Evolutionary conservation across 2,797 vertebrate species (phyloP).

Genomic region (Acrocephalus scirpaceus): DNA sequence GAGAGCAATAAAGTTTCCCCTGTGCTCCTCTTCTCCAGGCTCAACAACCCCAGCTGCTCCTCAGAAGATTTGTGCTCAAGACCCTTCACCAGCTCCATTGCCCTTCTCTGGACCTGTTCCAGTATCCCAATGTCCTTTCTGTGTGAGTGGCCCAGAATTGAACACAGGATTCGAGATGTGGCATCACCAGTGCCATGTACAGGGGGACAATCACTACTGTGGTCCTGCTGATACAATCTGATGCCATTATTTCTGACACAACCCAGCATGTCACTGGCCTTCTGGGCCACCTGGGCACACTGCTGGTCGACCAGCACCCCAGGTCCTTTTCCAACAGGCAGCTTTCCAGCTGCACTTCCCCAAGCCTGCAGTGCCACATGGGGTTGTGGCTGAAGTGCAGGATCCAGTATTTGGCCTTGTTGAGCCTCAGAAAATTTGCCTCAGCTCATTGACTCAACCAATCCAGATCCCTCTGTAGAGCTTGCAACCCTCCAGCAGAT

Average conservation of each 20-base stretch:
- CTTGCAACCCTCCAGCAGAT: background rate
- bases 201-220: background rate
- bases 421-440: background rate
- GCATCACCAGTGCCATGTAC: background rate
- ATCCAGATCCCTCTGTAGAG: background rate
- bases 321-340: background rate
- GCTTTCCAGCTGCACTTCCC: background rate
- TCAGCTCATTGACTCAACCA: background rate
- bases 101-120: background rate
- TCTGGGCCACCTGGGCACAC: background rate
- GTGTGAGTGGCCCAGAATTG: background rate
- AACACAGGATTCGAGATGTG: rapidly evolving
- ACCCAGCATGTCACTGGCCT: background rate
- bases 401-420: background rate
- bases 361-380: background rate
- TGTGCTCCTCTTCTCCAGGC: background rate
- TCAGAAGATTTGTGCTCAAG: background rate
- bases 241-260: background rate
- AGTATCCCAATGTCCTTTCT: background rate
- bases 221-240: background rate
- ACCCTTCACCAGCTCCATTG: background rate
- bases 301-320: background rate
- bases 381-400: background rate
- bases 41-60: background rate
- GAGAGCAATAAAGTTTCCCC: background rate